Conservation (phyloP, 2,888 invertebrate species). For the Neria commutata region DNA sequence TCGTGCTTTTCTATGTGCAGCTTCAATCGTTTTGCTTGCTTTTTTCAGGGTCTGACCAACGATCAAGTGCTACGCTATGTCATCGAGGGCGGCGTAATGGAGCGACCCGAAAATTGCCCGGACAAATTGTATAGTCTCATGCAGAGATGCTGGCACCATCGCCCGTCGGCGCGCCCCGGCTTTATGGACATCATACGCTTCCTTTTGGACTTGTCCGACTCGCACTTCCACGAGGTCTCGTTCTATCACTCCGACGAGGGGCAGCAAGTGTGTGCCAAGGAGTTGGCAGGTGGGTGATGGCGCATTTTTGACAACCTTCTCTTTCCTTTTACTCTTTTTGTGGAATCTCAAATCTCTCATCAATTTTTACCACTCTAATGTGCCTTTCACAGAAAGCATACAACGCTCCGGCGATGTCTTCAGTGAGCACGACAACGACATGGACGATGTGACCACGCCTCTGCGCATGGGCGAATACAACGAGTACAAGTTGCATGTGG, state of each 20-base stretch:
- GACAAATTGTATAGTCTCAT: slow-evolving; percentile 89
- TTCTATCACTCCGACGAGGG: slow-evolving; percentile 70
- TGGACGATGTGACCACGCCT: slow-evolving; percentile 60
- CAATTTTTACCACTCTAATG: no score
- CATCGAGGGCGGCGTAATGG: slow-evolving; percentile 91
- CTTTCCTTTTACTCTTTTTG: neutral
- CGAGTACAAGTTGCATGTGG: slow-evolving; percentile 54
- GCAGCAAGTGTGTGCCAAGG: slow-evolving; percentile 41
- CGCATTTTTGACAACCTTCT: no score
- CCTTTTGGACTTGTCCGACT: slow-evolving; percentile 70
- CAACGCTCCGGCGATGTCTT: slow-evolving; percentile 40
- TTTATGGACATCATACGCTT: slow-evolving; percentile 83
- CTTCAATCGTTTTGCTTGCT: neutral
- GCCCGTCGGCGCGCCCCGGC: slow-evolving; percentile 77
- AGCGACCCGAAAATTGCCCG: slow-evolving; percentile 94
- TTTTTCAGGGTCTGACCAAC: slow-evolving; percentile 79
- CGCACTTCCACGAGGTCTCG: slow-evolving; percentile 67
- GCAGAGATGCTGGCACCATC: slow-evolving; percentile 91
- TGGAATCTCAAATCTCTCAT: neutral
- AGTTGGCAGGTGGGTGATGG: slow-evolving; percentile 38
- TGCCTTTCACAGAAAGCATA: neutral
- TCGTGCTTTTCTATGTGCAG: no score
- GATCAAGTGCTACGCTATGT: slow-evolving; percentile 92
- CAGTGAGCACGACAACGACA: slow-evolving; percentile 46
- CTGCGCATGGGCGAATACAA: slow-evolving; percentile 58